These are phyloP conservation scores for Vicugna pacos DNA, from an alignment of 2,113 vertebrate species.

Conservation along the genomic window DNA sequence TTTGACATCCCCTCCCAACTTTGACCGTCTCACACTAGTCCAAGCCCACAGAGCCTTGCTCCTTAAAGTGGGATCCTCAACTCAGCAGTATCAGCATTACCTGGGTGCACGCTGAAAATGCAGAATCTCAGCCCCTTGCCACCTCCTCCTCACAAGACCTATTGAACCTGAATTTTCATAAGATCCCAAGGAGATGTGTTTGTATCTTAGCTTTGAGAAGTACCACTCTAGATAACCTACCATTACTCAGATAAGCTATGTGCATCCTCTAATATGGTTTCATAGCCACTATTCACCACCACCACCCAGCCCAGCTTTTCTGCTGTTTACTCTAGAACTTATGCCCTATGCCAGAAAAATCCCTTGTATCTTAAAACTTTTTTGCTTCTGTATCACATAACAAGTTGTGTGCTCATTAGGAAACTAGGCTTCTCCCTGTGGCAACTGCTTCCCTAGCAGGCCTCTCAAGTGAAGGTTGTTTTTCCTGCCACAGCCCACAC, in stretches of 20 bases:
- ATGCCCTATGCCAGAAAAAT: background rate
- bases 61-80: background rate
- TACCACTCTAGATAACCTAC: background rate
- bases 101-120: background rate
- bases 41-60: background rate
- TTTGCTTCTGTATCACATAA: background rate
- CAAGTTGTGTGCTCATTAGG: background rate
- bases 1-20: background rate
- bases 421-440: background rate
- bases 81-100: background rate
- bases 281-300: background rate
- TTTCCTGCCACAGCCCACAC: background rate
- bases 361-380: background rate
- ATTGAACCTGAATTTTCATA: background rate
- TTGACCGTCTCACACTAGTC: too few species aligned
- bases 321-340: background rate
- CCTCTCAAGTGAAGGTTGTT: background rate
- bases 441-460: background rate
- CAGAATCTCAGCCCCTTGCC: background rate
- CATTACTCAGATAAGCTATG: background rate
- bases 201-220: background rate
- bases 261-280: background rate
- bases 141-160: background rate
- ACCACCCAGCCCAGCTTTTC: background rate
- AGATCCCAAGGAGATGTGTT: background rate